Evolutionary conservation across 2,888 invertebrate genomes (phyloP), one percentile per base, ranked within the genome.

Genomic region (Synergus gifuensis): DNA sequence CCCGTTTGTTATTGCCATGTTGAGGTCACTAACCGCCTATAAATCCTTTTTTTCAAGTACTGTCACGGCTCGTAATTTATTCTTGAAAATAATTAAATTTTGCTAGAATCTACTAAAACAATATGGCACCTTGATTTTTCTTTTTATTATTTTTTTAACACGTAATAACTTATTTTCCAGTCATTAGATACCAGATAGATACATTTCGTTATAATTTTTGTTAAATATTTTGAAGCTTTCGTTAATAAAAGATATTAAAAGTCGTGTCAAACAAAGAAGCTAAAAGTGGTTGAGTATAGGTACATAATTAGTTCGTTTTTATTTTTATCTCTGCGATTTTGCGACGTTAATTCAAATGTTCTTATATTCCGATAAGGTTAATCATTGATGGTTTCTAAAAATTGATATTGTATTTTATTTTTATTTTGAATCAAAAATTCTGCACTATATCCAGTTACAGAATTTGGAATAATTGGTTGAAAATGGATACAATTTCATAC

Each of bases 21-120:
- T 81, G 87, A 85, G 88, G 88, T 88, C 88, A 86, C 83, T 86
- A 88, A 88, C 88, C 88, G 87, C 77, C 76, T 58, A 66, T 78
- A 63, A 79, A 42, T 76, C 69, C n/a, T 78, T 76, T 79, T 76
- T 76, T 83, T 82, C 66, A 78, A 79, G 76, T 76, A 66, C 77
- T 79, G 62, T 64, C 58, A 42, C 4, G n/a, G 11, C 60, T 67
- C 54, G 60, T 77, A 77, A 58, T 66, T 42, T 58, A 40, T 64
- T 36, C 18, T 16, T 8, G 36, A 14, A 40, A 16, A n/a, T 42
- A 14, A 28, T 49, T 16, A 64, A 63, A 64, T 67, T 67, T 16
- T 14, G 22, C 0, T 63, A 22, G 5, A 1, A 12, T 46, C 11
- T 22, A 12, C 54, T 66, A 42, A 40, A 49, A 54, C 58, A 40